Base-by-base conservation (phyloP, 1,140 invertebrate species). In the Panulirus ornatus region DNA sequence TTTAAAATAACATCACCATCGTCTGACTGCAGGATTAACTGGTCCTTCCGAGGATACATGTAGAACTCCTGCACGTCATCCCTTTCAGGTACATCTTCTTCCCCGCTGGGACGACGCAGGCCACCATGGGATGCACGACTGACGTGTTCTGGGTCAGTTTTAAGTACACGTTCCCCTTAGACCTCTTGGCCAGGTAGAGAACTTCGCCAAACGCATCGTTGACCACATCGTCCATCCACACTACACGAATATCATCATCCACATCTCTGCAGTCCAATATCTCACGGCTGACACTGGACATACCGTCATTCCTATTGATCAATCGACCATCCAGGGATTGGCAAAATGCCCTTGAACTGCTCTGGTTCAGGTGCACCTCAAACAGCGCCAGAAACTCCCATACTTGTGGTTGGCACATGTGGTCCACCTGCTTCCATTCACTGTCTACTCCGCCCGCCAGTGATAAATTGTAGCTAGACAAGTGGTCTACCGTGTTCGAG, bases 361-460 rank as follows among this genome's bases (percentile, higher is more conserved):
- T 19, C 14, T 81, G 78, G 30, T 81, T 8, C 1, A 36, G 22
- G n/a, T 38, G 54, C 3, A 78, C 11, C 16, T 2, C 9, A 19
- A 88, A 88, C 16, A 88, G 19, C 16, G 22, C 85, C 3, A 81
- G 16, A 44, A 88, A 88, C 22, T 88, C 51, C 1, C 47, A 42
- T 11, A 34, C 27, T 2, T 34, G 75, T 0, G 36, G 85, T 1
- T 6, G 36, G 30, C 85, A 88, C 8, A 63, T 3, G 0, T 63
- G 5, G 0, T 30, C 40, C n/a, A 30, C 27, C 27, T n/a, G n/a
- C 5, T 66, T n/a, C 8, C n/a, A 66, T 11, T n/a, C 11, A 11
- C 30, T 66, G n/a, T 30, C n/a, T 11, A 66, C 58, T 27, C 30
- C 58, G 6, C 58, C 58, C 22, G 0, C 0, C 5, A 66, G 0